Evolutionary conservation across 2,888 invertebrate species (phyloP).

Genomic region (Ormyrus nitidulus): DNA sequence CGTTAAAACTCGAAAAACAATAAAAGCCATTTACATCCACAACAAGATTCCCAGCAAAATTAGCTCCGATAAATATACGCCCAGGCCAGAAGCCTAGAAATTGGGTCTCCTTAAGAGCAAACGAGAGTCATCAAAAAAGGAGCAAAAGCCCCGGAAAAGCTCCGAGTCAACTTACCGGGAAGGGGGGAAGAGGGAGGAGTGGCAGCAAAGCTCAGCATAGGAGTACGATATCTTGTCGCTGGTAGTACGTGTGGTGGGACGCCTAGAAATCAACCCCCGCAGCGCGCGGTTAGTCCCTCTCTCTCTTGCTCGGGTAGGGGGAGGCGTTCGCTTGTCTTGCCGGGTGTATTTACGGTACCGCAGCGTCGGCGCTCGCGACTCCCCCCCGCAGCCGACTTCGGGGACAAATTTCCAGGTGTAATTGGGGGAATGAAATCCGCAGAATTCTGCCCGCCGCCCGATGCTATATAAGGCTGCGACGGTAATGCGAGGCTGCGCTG

Average conservation of each 20-base stretch:
- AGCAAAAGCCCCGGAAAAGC: neutral
- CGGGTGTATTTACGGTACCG: constrained; percentile 64
- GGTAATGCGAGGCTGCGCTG: constrained; percentile 1
- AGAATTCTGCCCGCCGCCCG: constrained; percentile 63
- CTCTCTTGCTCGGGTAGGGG: no score
- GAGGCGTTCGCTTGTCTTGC: constrained; percentile 59
- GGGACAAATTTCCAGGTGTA: constrained; percentile 70
- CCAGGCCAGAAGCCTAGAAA: neutral
- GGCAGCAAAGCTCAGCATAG: no score
- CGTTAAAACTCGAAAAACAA: no score
- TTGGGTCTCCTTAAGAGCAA: neutral
- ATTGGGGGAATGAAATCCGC: constrained; percentile 72
- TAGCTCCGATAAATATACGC: no score
- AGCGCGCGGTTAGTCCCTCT: neutral
- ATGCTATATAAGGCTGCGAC: neutral
- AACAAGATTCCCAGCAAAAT: no score
- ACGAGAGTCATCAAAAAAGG: neutral
- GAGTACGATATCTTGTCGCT: no score
- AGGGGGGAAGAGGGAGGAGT: no score
- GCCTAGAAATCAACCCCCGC: neutral
- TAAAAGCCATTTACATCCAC: no score
- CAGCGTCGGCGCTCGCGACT: constrained; percentile 54
- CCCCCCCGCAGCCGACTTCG: constrained; percentile 50
- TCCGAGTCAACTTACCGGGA: neutral
- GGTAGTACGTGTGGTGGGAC: no score